Base-by-base conservation (phyloP, 92 coral and sea anemone genomes). In the Siderastrea siderea region DNA sequence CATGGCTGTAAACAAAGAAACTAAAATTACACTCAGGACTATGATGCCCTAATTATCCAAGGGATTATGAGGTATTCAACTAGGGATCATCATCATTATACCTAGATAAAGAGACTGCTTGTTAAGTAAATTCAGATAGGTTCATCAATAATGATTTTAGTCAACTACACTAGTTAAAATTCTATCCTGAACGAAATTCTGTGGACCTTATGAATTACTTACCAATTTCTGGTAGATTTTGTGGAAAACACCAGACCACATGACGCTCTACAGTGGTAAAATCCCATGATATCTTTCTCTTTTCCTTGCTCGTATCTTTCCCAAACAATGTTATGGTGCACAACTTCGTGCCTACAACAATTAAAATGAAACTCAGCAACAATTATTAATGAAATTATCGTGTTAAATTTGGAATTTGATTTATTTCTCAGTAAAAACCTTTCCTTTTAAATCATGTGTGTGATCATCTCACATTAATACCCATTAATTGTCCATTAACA, bases 171-270 rank as follows among this genome's bases (percentile, higher is more conserved):
- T 67, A 43, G 47, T 67, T 19, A 19, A 19, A 26, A 26, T 26
- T 26, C 38, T 26, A 26, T 26, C 38, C 38, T 26, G 38, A 26
- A 26, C 38, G 38, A 26, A 26, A 26, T 26, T 26, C 38, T 26
- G 38, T 26, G 38, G 38, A 26, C 38, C 38, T 26, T 26, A 26
- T 26, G 38, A 26, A 26, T 26, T 26, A 26, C 79, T 47, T 57
- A 80, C 91, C 58, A 49, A 43, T 88, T 88, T 75, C 92, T 82
- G 58, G 75, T 88, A 38, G 83, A 45, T 66, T 61, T 82, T 61
- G 92, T 88, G 51, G 92, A 88, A 68, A 81, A 88, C 49, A 82
- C 91, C 38, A 80, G 78, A 0, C 91, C 86, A 71, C 91, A 87
- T 66, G 83, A 75, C 68, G 51, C 52, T 65, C 91, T 43, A 65